These are phyloP conservation scores for Osmerus eperlanus DNA, from an alignment of 2,113 vertebrate species.

Conservation along the genomic window DNA sequence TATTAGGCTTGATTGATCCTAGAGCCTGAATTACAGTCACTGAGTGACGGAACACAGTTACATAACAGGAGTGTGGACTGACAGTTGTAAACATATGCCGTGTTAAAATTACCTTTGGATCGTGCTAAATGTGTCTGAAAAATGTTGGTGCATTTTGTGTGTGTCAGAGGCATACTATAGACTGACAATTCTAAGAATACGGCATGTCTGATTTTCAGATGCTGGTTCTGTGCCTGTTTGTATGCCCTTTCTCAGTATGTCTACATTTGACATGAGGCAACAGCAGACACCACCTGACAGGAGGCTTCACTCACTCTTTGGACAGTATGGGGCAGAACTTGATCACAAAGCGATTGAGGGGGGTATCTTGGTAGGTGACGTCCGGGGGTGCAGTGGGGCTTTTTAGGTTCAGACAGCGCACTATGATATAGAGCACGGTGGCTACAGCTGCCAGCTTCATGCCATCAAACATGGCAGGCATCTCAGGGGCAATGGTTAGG, in stretches of 20 bases:
- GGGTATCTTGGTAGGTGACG: slow-evolving; percentile 82
- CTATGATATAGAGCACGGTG: slow-evolving; percentile 85
- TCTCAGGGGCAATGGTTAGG: slow-evolving; percentile 70
- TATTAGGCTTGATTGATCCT: too few species aligned
- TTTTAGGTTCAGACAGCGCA: slow-evolving; percentile 91
- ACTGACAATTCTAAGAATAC: neutral
- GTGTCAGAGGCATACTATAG: neutral
- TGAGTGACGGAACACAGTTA: too few species aligned
- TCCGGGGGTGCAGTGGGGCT: slow-evolving; percentile 84
- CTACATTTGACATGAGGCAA: too few species aligned
- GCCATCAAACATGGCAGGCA: slow-evolving; percentile 91
- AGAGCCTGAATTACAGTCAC: too few species aligned
- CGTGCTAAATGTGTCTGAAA: too few species aligned
- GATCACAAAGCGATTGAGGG: slow-evolving; percentile 82
- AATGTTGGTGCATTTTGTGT: too few species aligned
- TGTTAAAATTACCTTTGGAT: too few species aligned
- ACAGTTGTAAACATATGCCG: too few species aligned
- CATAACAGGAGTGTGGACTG: too few species aligned
- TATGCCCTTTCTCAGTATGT: neutral
- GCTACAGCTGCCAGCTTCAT: slow-evolving; percentile 91
- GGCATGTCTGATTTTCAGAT: neutral
- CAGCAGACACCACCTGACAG: neutral
- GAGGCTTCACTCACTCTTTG: slow-evolving; percentile 85
- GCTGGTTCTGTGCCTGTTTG: neutral
- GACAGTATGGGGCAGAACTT: slow-evolving; percentile 88